A percentile compares a stretch with the other conserved stretches of the same genome.
Conservation (phyloP, 2,113 vertebrate genomes). For the Heliornis fulica region DNA sequence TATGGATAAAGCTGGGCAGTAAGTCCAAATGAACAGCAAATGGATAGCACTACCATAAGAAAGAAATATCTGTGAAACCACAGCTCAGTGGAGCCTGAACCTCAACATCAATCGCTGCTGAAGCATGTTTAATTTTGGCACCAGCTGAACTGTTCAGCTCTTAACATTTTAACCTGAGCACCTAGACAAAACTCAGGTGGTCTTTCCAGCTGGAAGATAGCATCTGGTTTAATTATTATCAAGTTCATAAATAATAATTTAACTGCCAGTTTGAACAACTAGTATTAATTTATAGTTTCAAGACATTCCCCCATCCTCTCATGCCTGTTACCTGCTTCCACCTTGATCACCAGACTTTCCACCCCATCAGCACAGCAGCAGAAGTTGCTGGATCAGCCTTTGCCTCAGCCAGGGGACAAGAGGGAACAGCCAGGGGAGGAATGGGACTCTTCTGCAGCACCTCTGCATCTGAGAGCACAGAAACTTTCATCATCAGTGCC, state of each 20-base stretch:
- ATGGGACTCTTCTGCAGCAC: neutral
- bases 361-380: neutral
- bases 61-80: neutral
- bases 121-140: neutral
- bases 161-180: neutral
- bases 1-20: neutral
- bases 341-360: neutral
- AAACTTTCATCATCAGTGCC: neutral
- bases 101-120: neutral
- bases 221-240: neutral
- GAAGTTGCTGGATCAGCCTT: neutral
- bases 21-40: neutral
- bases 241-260: neutral
- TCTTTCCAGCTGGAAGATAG: neutral
- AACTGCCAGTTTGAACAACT: neutral
- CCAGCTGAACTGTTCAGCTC: neutral
- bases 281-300: neutral
- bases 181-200: neutral
- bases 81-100: neutral
- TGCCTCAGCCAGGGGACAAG: rapidly evolving
- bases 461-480: neutral
- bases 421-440: neutral
- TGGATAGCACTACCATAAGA: neutral
- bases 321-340: neutral
- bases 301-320: neutral